phyloP scores from a whole-genome alignment of 2,113 vertebrate species.

The Nesogale talazaci region DNA sequence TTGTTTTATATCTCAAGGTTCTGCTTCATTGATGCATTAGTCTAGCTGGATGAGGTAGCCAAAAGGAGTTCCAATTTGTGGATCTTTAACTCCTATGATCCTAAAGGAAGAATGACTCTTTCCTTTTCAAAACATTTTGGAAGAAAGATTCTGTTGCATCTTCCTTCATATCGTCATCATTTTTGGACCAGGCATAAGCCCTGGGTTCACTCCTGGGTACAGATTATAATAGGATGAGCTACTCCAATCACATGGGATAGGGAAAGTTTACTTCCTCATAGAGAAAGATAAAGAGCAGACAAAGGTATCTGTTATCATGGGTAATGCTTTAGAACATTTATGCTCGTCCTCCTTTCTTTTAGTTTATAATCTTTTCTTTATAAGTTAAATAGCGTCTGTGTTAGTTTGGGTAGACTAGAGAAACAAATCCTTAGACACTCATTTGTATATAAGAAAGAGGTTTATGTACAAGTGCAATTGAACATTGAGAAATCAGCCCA shows the following conservation, averaged over 20 bases:
- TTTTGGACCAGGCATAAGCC: neutral
- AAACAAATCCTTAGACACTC: no score
- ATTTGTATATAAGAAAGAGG: no score
- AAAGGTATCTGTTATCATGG: neutral
- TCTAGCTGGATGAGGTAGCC: neutral
- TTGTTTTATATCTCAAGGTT: constrained; percentile 1
- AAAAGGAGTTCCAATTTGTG: constrained; percentile 14
- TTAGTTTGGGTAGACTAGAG: no score
- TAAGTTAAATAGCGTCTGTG: no score
- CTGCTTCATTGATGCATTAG: neutral
- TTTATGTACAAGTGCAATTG: no score
- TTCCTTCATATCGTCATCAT: neutral
- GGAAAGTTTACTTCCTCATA: constrained; percentile 10
- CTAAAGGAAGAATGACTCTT: constrained; percentile 1
- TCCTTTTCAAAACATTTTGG: constrained; percentile 13
- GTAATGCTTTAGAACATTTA: constrained; percentile 8
- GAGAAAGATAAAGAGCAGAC: neutral
- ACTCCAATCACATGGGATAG: neutral
- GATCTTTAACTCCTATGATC: constrained; percentile 46
- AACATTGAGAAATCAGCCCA: no score
- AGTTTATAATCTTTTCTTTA: constrained; percentile 51
- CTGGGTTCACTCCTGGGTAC: neutral
- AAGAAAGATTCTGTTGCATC: constrained; percentile 13
- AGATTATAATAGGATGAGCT: neutral
- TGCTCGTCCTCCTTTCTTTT: constrained; percentile 14